Base-by-base conservation (phyloP, 2,113 vertebrate species). In the Silurus asotus region DNA sequence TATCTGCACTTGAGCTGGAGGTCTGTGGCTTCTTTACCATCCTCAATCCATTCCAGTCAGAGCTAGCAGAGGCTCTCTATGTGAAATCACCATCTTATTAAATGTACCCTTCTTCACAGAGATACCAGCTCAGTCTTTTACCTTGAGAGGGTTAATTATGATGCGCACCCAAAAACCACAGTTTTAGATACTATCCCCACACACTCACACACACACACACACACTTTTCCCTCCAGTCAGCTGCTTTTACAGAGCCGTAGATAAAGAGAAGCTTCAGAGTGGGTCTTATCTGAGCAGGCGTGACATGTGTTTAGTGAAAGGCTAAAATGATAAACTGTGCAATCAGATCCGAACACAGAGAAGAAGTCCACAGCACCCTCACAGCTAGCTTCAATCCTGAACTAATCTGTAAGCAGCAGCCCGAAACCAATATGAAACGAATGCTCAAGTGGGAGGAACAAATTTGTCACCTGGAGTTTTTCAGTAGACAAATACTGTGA, bases 111-210 rank as follows among this genome's bases (percentile, higher is more conserved):
- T 83, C 87, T 89, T 86, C 80, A 6, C 59, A 85, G 84, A 76
- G 45, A 55, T 49, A 89, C 74, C 9, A 87, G 78, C 58, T 61
- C 56, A 49, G 84, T 65, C 83, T 84, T 88, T 86, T 84, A 77
- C 87, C 87, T 86, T 86, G 69, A 84, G 89, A 72, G 89, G 72
- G 61, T 78, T 84, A 88, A 87, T 90, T 88, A 90, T 79, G 65
- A 87, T 79, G 87, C 74, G 78, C 61, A 84, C 69, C n/a, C 49
- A 86, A 69, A 51, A 89, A 83, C 72, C 64, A 64, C 37, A 28
- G 62, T 76, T 67, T 37, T 85, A 67, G 51, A 76, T 62, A 81
- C 19, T 62, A 59, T 59, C 58, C 19, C 74, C 62, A 58, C 80
- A 49, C 81, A 25, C 79, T 14, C 79, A 51, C 28, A n/a, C 20